Percentiles rank a stretch among this genome's conserved stretches.
Conservation (phyloP, 2,797 vertebrate genomes). For the Scleropages formosus region DNA sequence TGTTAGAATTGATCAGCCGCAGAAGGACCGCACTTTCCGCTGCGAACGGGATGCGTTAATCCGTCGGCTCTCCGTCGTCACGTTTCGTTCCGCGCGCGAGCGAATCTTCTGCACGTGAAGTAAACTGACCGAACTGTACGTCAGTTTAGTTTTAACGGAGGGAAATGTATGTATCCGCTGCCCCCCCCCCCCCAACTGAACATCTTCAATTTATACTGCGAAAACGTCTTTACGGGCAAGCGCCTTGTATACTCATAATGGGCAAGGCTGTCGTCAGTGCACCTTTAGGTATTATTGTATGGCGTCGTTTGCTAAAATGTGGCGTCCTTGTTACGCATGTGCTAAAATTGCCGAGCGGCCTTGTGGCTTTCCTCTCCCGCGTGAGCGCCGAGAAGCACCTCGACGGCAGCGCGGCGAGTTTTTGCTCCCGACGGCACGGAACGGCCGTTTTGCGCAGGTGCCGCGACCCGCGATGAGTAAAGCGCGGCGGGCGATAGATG, state of each 20-base stretch:
- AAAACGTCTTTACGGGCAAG: neutral
- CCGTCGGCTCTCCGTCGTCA: neutral
- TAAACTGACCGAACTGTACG: neutral
- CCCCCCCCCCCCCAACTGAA: no score
- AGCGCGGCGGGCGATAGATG: no score
- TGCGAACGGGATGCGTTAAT: neutral
- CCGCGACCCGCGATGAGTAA: constrained; percentile 6
- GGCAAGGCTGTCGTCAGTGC: neutral
- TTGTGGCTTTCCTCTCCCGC: neutral
- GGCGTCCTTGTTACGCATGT: constrained; percentile 3
- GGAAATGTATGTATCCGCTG: neutral
- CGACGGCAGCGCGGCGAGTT: constrained; percentile 12
- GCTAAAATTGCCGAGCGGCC: constrained; percentile 4
- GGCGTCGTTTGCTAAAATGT: neutral
- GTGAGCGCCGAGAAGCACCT: constrained; percentile 38
- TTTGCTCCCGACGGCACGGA: neutral
- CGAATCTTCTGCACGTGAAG: neutral
- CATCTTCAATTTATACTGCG: neutral
- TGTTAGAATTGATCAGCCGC: no score
- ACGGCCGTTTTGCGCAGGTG: neutral
- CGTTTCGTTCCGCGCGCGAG: neutral
- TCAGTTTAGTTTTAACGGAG: constrained; percentile 4
- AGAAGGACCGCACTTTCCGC: no score
- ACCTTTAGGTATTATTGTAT: neutral
- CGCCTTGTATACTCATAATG: neutral